Evolutionary conservation across 2,113 vertebrate species (phyloP).

Genomic region (Forbesichthys papilliferus): DNA sequence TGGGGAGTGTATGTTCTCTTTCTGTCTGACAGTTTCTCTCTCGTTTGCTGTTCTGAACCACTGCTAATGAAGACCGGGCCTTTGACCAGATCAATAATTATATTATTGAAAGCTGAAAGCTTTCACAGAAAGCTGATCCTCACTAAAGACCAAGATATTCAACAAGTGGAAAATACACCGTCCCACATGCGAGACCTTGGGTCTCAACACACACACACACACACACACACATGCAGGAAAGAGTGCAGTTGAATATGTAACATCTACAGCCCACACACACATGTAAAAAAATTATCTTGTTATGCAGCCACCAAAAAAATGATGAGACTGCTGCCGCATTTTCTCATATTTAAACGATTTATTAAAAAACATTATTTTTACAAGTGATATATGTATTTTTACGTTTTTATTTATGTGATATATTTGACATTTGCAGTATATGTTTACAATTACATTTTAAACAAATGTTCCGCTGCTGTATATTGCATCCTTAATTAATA

Average conservation of each 20-base stretch:
- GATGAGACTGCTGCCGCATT: too few relatives aligned
- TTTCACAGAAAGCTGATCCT: slow-evolving; percentile 17
- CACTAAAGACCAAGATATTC: slow-evolving; percentile 2
- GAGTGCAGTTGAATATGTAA: not conserved
- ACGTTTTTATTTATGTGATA: not conserved
- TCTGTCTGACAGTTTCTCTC: not conserved
- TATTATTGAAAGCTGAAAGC: too few relatives aligned
- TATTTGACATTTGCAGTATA: not conserved
- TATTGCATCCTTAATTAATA: too few relatives aligned
- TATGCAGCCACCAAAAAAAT: too few relatives aligned
- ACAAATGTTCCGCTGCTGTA: not conserved
- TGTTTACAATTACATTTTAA: not conserved
- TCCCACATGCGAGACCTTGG: not conserved
- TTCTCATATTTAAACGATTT: too few relatives aligned
- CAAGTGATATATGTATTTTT: not conserved
- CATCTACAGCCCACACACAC: not conserved
- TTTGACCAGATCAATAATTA: slow-evolving; percentile 11
- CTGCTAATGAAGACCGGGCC: not conserved
- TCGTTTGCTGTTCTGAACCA: slow-evolving; percentile 6
- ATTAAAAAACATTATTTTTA: not conserved
- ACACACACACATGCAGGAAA: too few relatives aligned
- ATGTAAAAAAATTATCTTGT: not conserved
- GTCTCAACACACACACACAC: not conserved
- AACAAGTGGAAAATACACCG: not conserved
- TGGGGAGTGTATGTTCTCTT: not conserved